Evolutionary conservation across 2,888 invertebrate species (phyloP), one percentile per base, ranked within the genome.

Genomic region (Dusona sp.): DNA sequence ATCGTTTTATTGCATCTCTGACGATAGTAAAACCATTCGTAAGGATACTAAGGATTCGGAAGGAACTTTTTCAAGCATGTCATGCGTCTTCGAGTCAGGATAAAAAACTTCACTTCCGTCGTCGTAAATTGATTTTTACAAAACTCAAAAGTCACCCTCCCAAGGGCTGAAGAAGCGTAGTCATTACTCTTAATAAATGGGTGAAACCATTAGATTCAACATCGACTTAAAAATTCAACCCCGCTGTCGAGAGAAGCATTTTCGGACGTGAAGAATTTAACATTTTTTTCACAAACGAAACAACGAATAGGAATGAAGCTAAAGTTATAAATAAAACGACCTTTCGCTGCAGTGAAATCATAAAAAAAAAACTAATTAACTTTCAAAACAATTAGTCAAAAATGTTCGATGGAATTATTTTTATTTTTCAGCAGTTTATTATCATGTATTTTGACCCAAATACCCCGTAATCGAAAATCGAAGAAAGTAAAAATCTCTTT

Each of bases 121-220:
- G 33, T 42, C 68, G 77, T 42, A 81, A 86, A 86, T 86, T 84
- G 84, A 84, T 86, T 81, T 81, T 70, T 61, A 68, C 61, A 42
- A 84, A 86, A 84, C 68, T 70, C 73, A 77, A 74, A 68, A 84
- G 80, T 74, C 61, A 68, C 68, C 22, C 68, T 67, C 67, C n/a
- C 38, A 11, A 6, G 25, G 57, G 54, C 67, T 68, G n/a, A 25
- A 77, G 33, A 65, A 68, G 86, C 73, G 67, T 61, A 80, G 81
- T 86, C 84, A 81, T 86, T 86, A 84, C 74, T 86, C 81, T 84
- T 86, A 86, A 84, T 81, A 81, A 84, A 78, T 68, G 74, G 54
- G 48, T 45, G n/a, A 84, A 48, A 73, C 65, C 29, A 70, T 48
- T 72, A 38, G 48, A 38, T 61, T 16, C 16, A 16, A 57, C 22